Percentiles rank a stretch among this genome's conserved stretches.
These are phyloP conservation scores for Oenanthe oenanthe DNA, from an alignment of 2,113 vertebrate species.

Conservation along the genomic window DNA sequence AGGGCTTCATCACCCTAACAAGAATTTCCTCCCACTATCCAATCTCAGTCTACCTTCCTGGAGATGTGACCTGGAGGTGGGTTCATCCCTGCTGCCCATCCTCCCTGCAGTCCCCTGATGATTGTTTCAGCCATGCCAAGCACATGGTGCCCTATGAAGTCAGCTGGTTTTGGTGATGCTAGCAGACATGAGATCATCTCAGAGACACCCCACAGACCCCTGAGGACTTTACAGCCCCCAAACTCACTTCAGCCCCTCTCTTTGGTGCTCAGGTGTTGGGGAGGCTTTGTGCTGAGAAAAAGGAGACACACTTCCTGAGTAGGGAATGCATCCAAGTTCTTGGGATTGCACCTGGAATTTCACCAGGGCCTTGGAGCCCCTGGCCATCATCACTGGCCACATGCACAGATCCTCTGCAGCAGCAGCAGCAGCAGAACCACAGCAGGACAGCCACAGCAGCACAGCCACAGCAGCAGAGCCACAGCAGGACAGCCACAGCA, in stretches of 20 bases:
- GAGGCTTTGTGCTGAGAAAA: background rate
- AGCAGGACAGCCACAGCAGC: too few species aligned
- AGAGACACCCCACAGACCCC: background rate
- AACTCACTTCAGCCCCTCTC: background rate
- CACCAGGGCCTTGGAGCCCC: background rate
- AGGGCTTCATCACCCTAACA: accelerated
- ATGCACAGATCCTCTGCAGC: background rate
- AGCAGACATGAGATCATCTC: background rate
- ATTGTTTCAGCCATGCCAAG: background rate
- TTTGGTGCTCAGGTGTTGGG: background rate
- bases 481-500: background rate
- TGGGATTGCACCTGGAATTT: background rate
- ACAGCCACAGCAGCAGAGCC: background rate
- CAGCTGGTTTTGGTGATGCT: background rate
- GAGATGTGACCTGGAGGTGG: background rate
- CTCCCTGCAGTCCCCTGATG: background rate
- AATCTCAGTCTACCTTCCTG: background rate
- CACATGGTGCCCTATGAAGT: background rate
- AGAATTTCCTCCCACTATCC: background rate
- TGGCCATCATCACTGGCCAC: background rate
- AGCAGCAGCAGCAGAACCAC: background rate
- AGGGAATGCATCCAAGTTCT: background rate
- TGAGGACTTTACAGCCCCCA: background rate
- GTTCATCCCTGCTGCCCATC: background rate
- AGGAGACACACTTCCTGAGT: background rate